Evolutionary conservation across 1,140 invertebrate species (phyloP), one percentile per base, ranked within the genome.

Genomic region (Megalonaias nervosa): DNA sequence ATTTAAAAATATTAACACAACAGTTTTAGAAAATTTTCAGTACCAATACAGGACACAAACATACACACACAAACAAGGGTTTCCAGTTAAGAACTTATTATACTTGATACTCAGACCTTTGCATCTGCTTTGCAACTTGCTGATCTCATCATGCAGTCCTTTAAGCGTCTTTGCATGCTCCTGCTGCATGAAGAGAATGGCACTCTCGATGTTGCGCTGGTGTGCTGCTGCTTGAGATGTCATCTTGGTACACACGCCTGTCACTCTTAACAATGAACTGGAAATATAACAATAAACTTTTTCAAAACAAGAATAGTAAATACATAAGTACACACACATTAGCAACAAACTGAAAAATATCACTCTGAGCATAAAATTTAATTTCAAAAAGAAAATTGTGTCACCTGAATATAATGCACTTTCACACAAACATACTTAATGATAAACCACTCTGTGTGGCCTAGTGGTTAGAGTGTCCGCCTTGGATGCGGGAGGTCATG

Each of bases 111-210:
- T 48, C 77, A 70, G 77, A 89, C 88, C 87, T 81, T 85, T 79
- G 71, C 86, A 88, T 83, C 82, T 85, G 75, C 86, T 88, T 75
- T 89, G 88, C 69, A 89, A 71, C 12, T 65, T 76, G 59, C 78
- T 70, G 15, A 89, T 89, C 82, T 89, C 88, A 76, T 86, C 83
- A 79, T 89, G 88, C 16, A 89, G 74, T 31, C 74, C 86, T 73
- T 86, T 88, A 1, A 89, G 70, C 38, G 86, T 89, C 19, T 77
- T 75, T 23, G 86, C 81, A 84, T 89, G 87, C 67, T 89, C 84
- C 68, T 88, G 87, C 71, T 88, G 88, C 75, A 89, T 84, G 70
- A 88, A 89, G 4, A 88, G 82, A 23, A 89, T 84, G 31, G 84
- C 84, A 75, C 84, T 86, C 80, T 89, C 85, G 67, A 88, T 31